Percentiles rank a stretch among this genome's conserved stretches.
These are phyloP conservation scores for Psittacula derbiana DNA, from an alignment of 2,797 vertebrate species.

Conservation along the genomic window DNA sequence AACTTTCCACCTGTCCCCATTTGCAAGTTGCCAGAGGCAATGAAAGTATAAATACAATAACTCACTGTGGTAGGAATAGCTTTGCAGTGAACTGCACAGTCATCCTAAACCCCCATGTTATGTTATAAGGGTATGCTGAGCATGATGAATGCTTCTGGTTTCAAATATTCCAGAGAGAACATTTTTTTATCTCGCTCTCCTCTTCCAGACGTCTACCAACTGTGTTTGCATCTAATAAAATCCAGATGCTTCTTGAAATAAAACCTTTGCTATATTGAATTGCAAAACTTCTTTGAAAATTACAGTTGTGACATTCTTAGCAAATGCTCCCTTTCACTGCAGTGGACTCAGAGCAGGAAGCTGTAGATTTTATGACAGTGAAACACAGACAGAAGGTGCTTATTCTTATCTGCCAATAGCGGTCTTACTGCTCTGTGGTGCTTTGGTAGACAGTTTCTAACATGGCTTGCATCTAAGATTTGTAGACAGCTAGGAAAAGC, in stretches of 20 bases:
- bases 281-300: not conserved
- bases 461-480: not conserved
- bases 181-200: constrained; percentile 15
- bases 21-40: not conserved
- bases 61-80: constrained; percentile 14
- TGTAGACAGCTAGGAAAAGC: not conserved
- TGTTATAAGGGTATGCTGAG: not conserved
- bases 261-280: not conserved
- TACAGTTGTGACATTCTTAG: not conserved
- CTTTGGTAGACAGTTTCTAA: not conserved
- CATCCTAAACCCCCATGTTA: not conserved
- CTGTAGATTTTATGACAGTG: not conserved
- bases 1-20: constrained; percentile 21
- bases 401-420: not conserved
- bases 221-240: constrained; percentile 27
- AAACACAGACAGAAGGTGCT: not conserved
- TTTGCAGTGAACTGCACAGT: constrained; percentile 20
- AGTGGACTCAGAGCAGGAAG: not conserved
- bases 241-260: constrained; percentile 38
- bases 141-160: constrained; percentile 23
- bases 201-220: not conserved
- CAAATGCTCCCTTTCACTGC: not conserved
- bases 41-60: constrained; percentile 1
- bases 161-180: constrained; percentile 48
- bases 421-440: not conserved